These are phyloP conservation scores for Ectropis grisescens DNA, from an alignment of 1,140 invertebrate genomes.

Conservation along the genomic window DNA sequence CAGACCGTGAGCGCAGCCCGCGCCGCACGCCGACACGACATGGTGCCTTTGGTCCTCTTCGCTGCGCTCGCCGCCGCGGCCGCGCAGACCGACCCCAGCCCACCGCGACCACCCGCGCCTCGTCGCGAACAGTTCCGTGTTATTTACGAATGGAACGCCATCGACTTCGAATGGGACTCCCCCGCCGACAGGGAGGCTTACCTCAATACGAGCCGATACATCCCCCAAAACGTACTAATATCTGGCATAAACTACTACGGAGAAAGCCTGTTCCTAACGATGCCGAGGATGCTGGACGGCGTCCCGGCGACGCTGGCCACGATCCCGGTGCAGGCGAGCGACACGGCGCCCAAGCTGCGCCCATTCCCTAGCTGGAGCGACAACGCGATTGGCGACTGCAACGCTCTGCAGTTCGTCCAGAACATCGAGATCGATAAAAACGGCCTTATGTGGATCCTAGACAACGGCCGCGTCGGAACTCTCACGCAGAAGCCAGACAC, in stretches of 20 bases:
- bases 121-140: slow-evolving; percentile 64
- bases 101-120: slow-evolving; percentile 19
- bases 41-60: slow-evolving; percentile 37
- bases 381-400: slow-evolving; percentile 74
- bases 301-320: slow-evolving; percentile 77
- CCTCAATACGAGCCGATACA: slow-evolving; percentile 63
- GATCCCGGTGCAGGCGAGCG: slow-evolving; percentile 66
- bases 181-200: slow-evolving; percentile 50
- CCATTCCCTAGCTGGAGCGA: slow-evolving; percentile 79
- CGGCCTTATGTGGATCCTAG: slow-evolving; percentile 80
- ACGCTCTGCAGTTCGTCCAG: slow-evolving; percentile 77
- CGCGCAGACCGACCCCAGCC: slow-evolving; percentile 31
- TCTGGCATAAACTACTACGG: slow-evolving; percentile 75
- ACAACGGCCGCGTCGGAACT: slow-evolving; percentile 73
- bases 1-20: slow-evolving; percentile 32
- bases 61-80: slow-evolving; percentile 33
- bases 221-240: slow-evolving; percentile 74
- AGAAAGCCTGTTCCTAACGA: slow-evolving; percentile 73
- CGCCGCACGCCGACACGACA: slow-evolving; percentile 32
- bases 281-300: slow-evolving; percentile 75
- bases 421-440: slow-evolving; percentile 78
- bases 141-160: slow-evolving; percentile 66
- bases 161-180: slow-evolving; percentile 62
- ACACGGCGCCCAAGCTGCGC: slow-evolving; percentile 72
- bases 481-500: slow-evolving; percentile 51